These are phyloP conservation scores for Choristoneura fumiferana DNA, from an alignment of 1,140 invertebrate species.

Conservation along the genomic window DNA sequence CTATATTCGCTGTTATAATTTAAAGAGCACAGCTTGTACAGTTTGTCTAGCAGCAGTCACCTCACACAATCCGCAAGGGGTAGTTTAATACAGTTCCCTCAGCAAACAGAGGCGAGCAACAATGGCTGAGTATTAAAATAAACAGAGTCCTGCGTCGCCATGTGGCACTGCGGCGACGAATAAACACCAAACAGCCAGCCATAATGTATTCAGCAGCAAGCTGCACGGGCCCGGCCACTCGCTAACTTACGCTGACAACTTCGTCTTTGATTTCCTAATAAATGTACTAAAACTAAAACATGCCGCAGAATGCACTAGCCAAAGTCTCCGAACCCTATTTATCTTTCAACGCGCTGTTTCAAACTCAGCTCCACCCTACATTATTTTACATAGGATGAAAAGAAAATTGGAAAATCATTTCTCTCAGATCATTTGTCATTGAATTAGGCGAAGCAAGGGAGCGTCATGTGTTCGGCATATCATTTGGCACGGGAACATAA, in stretches of 20 bases:
- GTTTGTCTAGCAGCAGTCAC: conserved; percentile 24
- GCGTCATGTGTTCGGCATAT: conserved; percentile 33
- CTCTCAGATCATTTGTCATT: conserved; percentile 28
- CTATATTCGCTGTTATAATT: background rate
- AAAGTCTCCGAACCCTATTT: background rate
- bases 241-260: conserved; percentile 27
- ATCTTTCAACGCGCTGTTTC: background rate
- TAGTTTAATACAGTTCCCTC: conserved; percentile 67
- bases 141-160: conserved; percentile 60
- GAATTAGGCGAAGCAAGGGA: conserved; percentile 31
- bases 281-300: conserved; percentile 29
- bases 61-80: conserved; percentile 59
- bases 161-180: conserved; percentile 56
- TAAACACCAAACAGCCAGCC: conserved; percentile 54
- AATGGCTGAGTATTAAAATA: conserved; percentile 75
- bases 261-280: conserved; percentile 31
- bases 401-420: conserved; percentile 24
- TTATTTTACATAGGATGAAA: background rate
- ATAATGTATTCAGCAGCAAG: conserved; percentile 65
- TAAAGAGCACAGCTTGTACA: background rate
- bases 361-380: conserved; percentile 11
- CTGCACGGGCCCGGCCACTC: conserved; percentile 12
- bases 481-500: conserved; percentile 33
- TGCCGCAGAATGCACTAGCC: background rate
- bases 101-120: conserved; percentile 61